Percentiles rank a stretch among this genome's conserved stretches.
phyloP scores from a whole-genome alignment of 2,888 invertebrate species.

The Calameuta idolon region DNA sequence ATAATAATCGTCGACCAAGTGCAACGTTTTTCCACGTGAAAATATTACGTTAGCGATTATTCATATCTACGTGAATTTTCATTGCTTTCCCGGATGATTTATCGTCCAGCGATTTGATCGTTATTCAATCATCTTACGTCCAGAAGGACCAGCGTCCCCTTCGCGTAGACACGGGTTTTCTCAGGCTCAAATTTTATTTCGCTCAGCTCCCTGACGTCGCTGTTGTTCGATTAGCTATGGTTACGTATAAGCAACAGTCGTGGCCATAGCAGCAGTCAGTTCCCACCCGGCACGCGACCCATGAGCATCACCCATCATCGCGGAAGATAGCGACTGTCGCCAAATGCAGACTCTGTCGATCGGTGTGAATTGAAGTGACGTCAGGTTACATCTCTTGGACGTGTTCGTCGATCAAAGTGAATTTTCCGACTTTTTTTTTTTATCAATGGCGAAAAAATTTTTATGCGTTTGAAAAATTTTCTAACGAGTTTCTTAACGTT shows the following conservation, averaged over 20 bases:
- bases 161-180: neutral
- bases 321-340: neutral
- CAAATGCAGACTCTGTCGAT: neutral
- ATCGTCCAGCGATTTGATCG: neutral
- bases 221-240: constrained; percentile 40
- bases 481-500: neutral
- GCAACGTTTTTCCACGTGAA: neutral
- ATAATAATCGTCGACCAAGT: neutral
- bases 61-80: neutral
- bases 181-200: neutral
- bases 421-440: neutral
- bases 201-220: constrained; percentile 19
- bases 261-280: constrained; percentile 53
- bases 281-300: constrained; percentile 58
- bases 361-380: neutral
- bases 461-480: neutral
- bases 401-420: neutral
- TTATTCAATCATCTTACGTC: neutral
- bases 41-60: neutral
- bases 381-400: neutral
- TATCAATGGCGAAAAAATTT: neutral
- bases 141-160: neutral
- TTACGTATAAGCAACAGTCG: constrained; percentile 53
- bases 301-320: constrained; percentile 43
- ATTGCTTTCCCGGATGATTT: neutral